Conservation (phyloP, 2,113 vertebrate species). For the Oplegnathus fasciatus region DNA sequence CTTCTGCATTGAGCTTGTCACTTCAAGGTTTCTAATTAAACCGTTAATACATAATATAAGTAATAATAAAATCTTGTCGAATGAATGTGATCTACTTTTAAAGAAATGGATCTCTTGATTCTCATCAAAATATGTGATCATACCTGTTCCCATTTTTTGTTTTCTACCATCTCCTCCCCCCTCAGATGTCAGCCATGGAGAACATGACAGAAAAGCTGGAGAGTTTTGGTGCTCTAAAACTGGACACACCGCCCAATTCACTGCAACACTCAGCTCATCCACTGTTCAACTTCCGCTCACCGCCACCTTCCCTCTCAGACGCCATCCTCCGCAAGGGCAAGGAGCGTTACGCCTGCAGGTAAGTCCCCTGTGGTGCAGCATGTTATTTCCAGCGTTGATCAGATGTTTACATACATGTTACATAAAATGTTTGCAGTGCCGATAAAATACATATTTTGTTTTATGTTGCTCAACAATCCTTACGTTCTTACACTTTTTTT, state of each 20-base stretch:
- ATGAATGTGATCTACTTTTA: background rate
- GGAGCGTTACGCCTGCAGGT: constrained; percentile 99
- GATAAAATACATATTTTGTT: background rate
- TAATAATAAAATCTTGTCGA: background rate
- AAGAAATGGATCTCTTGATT: background rate
- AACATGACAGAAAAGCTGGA: constrained; percentile 99
- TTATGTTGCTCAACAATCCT: background rate
- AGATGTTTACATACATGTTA: background rate
- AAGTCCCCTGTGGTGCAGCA: constrained; percentile 3
- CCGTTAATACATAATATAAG: background rate
- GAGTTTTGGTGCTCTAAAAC: constrained; percentile 94
- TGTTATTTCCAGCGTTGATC: background rate
- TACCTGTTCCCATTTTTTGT: background rate
- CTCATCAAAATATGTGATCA: background rate
- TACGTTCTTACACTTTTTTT: background rate
- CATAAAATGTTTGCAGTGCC: background rate
- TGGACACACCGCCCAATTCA: constrained; percentile 88
- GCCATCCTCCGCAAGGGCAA: constrained; percentile 99
- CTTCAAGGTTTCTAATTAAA: background rate
- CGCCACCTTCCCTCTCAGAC: constrained; percentile 94
- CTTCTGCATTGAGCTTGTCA: background rate
- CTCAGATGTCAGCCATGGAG: constrained; percentile 97
- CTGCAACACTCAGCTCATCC: constrained; percentile 96
- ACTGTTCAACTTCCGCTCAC: constrained; percentile 96
- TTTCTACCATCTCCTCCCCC: background rate